phyloP scores from a whole-genome alignment of 2,797 vertebrate species.

The Gallinago stenura region DNA sequence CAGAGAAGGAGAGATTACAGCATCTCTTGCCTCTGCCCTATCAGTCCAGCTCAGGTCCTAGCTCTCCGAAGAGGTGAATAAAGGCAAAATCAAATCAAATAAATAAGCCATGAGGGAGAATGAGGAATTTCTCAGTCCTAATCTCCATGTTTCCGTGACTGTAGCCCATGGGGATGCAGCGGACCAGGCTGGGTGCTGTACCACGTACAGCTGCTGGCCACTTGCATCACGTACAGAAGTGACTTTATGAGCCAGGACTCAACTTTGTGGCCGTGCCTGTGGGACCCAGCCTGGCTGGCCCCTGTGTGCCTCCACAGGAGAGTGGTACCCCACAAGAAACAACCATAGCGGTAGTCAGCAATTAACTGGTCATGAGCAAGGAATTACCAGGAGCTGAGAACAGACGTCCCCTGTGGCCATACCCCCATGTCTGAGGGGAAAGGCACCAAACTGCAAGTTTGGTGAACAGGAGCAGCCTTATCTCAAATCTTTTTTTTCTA shows the following conservation, averaged over 20 bases:
- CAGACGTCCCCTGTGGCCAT: not conserved
- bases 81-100: not conserved
- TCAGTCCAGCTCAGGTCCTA: not conserved
- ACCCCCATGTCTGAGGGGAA: not conserved
- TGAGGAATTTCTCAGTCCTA: not conserved
- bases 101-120: not conserved
- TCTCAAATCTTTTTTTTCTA: not conserved
- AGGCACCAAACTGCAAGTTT: not conserved
- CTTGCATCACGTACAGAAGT: not conserved
- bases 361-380: not conserved
- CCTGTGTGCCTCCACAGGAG: too few species aligned
- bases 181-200: accelerated
- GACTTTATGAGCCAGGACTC: not conserved
- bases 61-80: not conserved
- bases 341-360: not conserved
- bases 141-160: not conserved
- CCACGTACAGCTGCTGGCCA: not conserved
- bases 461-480: not conserved
- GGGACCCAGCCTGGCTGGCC: too few species aligned
- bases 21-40: not conserved
- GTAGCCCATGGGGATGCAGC: not conserved
- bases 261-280: too few species aligned
- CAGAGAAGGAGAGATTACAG: not conserved
- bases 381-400: not conserved
- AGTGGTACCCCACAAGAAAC: not conserved